phyloP scores from a whole-genome alignment of 2,888 invertebrate genomes.

The Tipula confusa region DNA sequence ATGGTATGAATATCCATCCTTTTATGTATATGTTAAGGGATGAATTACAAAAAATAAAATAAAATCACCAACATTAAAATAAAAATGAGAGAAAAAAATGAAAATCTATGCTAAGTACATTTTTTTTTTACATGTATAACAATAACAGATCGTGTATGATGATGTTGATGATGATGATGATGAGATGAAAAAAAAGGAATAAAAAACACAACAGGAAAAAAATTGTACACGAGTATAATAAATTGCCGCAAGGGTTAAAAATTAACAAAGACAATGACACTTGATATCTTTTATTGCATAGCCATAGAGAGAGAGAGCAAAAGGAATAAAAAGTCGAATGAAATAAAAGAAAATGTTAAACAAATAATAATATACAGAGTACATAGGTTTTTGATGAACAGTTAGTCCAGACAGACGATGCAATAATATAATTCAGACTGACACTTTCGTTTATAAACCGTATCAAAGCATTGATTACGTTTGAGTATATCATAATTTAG shows the following conservation, averaged over 20 bases:
- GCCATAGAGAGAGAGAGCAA: too few relatives aligned
- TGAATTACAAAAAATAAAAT: not conserved
- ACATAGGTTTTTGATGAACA: too few relatives aligned
- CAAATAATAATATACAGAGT: too few relatives aligned
- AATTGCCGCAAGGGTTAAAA: slow-evolving; percentile 30
- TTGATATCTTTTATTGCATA: slow-evolving; percentile 4
- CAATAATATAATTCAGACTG: too few relatives aligned
- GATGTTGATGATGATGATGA: not conserved
- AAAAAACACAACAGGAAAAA: not conserved
- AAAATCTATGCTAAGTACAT: slow-evolving; percentile 27
- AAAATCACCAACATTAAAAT: not conserved
- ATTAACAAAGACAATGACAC: slow-evolving; percentile 31
- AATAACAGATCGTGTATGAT: slow-evolving; percentile 25
- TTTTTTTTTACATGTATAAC: not conserved
- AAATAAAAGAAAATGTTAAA: too few relatives aligned
- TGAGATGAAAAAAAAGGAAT: not conserved
- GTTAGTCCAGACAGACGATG: too few relatives aligned
- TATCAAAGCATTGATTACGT: too few relatives aligned
- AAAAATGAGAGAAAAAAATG: not conserved
- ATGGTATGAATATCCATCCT: not conserved
- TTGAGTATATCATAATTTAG: too few relatives aligned
- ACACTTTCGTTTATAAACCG: too few relatives aligned
- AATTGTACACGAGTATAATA: slow-evolving; percentile 26
- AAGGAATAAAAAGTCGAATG: too few relatives aligned
- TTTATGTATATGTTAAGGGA: not conserved